These are phyloP conservation scores for Stenoptilia bipunctidactyla DNA, from an alignment of 2,888 invertebrate genomes.

Conservation along the genomic window DNA sequence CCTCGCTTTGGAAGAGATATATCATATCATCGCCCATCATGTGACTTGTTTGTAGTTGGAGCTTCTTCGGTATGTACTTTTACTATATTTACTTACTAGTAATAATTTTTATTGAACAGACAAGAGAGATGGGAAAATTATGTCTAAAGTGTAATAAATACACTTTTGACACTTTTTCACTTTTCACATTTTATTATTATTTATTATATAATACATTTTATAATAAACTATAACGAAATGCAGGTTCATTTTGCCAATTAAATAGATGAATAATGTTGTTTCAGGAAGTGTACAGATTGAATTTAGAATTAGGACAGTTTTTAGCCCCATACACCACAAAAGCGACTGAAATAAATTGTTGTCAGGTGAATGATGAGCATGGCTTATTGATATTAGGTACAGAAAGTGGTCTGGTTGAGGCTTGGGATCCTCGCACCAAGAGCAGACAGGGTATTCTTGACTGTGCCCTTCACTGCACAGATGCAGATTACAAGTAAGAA, in stretches of 20 bases:
- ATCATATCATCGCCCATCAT: slow-evolving; percentile 88
- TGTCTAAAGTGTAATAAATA: too few species aligned
- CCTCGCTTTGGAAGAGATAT: slow-evolving; percentile 97
- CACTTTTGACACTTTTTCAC: too few species aligned
- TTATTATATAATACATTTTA: too few species aligned
- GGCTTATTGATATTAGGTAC: slow-evolving; percentile 89
- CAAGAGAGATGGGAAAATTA: neutral
- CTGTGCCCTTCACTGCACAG: slow-evolving; percentile 78
- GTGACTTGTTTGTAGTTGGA: slow-evolving; percentile 94
- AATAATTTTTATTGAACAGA: neutral
- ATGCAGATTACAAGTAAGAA: slow-evolving; percentile 55
- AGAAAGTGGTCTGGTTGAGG: slow-evolving; percentile 92
- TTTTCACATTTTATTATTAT: neutral
- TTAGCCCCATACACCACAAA: slow-evolving; percentile 85
- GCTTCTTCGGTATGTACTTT: slow-evolving; percentile 77
- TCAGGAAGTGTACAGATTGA: slow-evolving; percentile 94
- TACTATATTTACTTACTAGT: neutral
- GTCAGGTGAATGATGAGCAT: slow-evolving; percentile 89
- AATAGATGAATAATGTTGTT: slow-evolving; percentile 15
- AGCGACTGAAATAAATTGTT: slow-evolving; percentile 83
- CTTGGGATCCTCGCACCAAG: slow-evolving; percentile 93
- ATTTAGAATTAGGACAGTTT: slow-evolving; percentile 96
- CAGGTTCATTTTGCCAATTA: too few species aligned
- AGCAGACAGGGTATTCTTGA: slow-evolving; percentile 85
- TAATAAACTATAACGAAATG: too few species aligned